A percentile compares a stretch with the other conserved stretches of the same genome.
Evolutionary conservation across 2,888 invertebrate species (phyloP).

Genomic region (Idaea straminata): DNA sequence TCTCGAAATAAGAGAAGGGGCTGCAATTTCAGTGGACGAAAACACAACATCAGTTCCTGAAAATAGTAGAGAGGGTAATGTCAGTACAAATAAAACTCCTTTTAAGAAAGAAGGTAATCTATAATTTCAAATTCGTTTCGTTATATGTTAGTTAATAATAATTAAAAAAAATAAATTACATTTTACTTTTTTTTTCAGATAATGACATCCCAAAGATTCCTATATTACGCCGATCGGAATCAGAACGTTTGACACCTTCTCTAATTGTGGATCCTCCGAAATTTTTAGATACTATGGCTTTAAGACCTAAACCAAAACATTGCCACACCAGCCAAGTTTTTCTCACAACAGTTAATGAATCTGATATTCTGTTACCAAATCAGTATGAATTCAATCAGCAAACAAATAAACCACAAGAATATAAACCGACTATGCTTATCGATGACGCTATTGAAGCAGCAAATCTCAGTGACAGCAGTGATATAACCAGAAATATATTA

Average conservation of each 20-base stretch:
- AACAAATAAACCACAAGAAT: conserved; percentile 15
- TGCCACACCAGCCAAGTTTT: conserved; percentile 83
- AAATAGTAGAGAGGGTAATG: conserved; percentile 21
- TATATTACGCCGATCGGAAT: conserved; percentile 70
- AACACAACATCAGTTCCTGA: conserved; percentile 22
- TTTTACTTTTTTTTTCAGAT: conserved; percentile 52
- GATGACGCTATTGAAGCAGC: conserved; percentile 54
- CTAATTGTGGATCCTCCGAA: conserved; percentile 76
- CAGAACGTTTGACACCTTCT: conserved; percentile 63
- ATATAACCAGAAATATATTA: conserved; percentile 65
- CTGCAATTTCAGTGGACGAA: conserved; percentile 39
- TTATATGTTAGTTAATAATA: background rate
- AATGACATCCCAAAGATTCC: conserved; percentile 67
- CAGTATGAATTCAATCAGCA: conserved; percentile 30
- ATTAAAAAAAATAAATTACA: no score
- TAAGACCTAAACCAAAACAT: conserved; percentile 83
- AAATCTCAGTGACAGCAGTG: conserved; percentile 69
- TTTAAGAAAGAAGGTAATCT: conserved; percentile 41
- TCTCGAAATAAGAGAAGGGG: conserved; percentile 29
- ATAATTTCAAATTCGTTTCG: conserved; percentile 5
- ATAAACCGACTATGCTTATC: conserved; percentile 12
- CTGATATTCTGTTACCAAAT: conserved; percentile 38
- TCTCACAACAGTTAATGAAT: conserved; percentile 65
- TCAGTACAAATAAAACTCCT: conserved; percentile 13
- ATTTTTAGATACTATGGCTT: conserved; percentile 91